These are phyloP conservation scores for Thripadectes ignobilis DNA, from an alignment of 2,797 vertebrate genomes.

Conservation along the genomic window DNA sequence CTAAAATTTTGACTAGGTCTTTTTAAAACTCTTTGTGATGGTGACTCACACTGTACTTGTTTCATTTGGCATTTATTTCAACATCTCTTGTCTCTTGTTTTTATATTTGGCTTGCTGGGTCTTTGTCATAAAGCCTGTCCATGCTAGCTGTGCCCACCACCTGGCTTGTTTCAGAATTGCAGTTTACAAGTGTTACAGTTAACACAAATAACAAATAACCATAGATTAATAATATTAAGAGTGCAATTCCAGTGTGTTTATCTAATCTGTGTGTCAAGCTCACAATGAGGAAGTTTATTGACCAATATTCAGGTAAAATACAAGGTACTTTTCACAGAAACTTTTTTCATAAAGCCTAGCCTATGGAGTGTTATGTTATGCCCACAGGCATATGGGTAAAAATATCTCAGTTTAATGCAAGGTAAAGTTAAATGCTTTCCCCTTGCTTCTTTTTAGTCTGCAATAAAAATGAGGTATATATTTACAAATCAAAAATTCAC, in stretches of 20 bases:
- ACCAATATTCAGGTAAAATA: background rate
- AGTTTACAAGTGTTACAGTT: background rate
- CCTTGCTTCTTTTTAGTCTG: background rate
- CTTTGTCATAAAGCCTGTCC: background rate
- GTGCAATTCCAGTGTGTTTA: background rate
- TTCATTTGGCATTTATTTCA: background rate
- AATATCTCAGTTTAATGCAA: background rate
- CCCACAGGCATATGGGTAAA: background rate
- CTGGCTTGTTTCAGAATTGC: background rate
- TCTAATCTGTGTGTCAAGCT: background rate
- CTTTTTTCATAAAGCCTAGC: background rate
- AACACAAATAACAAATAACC: background rate
- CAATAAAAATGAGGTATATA: background rate
- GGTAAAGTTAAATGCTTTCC: background rate
- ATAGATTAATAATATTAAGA: background rate
- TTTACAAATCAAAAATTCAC: background rate
- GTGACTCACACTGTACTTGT: background rate
- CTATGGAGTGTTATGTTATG: background rate
- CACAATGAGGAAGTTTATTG: background rate
- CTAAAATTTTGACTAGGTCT: background rate
- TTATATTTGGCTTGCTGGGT: background rate
- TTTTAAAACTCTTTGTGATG: background rate
- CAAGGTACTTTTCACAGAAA: background rate
- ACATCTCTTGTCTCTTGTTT: background rate
- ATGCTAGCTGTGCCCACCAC: background rate